A percentile compares a stretch with the other conserved stretches of the same genome.
These are phyloP conservation scores for Plebejus anna DNA, from an alignment of 2,888 invertebrate species.

Conservation along the genomic window DNA sequence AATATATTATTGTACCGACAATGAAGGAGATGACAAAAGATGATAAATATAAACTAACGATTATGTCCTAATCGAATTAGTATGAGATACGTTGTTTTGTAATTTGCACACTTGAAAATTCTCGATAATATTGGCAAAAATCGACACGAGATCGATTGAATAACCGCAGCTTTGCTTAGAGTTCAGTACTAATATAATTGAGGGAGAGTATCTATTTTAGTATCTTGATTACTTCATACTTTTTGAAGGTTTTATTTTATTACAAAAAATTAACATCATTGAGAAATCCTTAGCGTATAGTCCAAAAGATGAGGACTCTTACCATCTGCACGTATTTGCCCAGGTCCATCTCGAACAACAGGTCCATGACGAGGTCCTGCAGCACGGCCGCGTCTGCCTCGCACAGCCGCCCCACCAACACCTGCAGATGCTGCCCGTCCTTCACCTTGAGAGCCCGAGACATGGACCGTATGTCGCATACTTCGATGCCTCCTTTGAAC, in stretches of 20 bases:
- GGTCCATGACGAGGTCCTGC: conserved; percentile 62
- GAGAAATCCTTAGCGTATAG: too few relatives aligned
- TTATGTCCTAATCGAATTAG: not conserved
- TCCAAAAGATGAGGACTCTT: not conserved
- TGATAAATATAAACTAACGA: not conserved
- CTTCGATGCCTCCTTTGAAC: conserved; percentile 52
- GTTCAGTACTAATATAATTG: not conserved
- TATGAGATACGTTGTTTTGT: not conserved
- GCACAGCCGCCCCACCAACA: conserved; percentile 65
- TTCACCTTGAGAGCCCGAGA: conserved; percentile 41
- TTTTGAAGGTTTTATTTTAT: too few relatives aligned
- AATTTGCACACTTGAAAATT: not conserved
- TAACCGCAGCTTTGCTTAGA: not conserved
- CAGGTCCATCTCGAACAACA: conserved; percentile 72
- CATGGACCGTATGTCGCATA: conserved; percentile 49
- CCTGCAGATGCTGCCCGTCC: conserved; percentile 47
- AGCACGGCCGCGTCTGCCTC: conserved; percentile 56
- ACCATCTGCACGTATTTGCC: conserved; percentile 77
- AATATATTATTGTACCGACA: not conserved
- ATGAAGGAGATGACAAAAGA: not conserved
- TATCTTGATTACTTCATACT: too few relatives aligned
- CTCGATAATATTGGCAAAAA: too few relatives aligned
- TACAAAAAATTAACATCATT: too few relatives aligned
- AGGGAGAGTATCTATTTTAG: too few relatives aligned
- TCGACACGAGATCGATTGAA: not conserved